Evolutionary conservation across 2,888 invertebrate genomes (phyloP).

Genomic region (Cosmopolites sordidus): DNA sequence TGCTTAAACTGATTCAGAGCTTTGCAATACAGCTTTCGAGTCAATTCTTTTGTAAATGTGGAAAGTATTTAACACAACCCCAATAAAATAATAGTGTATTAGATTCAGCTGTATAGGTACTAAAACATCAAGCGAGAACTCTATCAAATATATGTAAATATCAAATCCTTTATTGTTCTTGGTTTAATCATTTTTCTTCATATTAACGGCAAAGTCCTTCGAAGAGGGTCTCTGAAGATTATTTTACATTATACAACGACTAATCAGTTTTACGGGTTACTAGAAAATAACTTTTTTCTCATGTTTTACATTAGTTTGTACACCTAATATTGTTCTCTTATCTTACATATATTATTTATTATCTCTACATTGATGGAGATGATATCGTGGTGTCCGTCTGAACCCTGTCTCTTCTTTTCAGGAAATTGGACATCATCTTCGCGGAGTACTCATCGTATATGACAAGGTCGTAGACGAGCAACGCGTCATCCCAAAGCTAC

Average conservation of each 20-base stretch:
- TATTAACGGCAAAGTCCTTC: neutral
- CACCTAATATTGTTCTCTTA: slow-evolving; percentile 1
- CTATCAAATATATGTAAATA: neutral
- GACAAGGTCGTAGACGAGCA: neutral
- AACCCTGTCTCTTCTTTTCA: neutral
- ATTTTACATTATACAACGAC: neutral
- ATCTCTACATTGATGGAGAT: neutral
- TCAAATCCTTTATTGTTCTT: neutral
- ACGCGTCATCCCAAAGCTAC: neutral
- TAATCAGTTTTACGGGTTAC: neutral
- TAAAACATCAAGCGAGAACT: neutral
- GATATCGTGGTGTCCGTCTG: neutral
- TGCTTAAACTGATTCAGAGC: too few relatives aligned
- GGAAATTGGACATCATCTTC: neutral
- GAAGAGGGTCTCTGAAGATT: neutral
- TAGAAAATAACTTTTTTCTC: neutral
- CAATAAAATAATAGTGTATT: neutral
- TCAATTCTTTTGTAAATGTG: too few relatives aligned
- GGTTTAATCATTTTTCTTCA: slow-evolving; percentile 1
- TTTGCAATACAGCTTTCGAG: too few relatives aligned
- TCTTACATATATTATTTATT: neutral
- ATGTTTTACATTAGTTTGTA: neutral
- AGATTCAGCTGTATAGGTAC: neutral
- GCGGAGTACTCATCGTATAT: neutral
- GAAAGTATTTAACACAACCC: too few relatives aligned